Evolutionary conservation across 2,888 invertebrate species (phyloP), one percentile per base, ranked within the genome.

Genomic region (Bellardia pandia): DNA sequence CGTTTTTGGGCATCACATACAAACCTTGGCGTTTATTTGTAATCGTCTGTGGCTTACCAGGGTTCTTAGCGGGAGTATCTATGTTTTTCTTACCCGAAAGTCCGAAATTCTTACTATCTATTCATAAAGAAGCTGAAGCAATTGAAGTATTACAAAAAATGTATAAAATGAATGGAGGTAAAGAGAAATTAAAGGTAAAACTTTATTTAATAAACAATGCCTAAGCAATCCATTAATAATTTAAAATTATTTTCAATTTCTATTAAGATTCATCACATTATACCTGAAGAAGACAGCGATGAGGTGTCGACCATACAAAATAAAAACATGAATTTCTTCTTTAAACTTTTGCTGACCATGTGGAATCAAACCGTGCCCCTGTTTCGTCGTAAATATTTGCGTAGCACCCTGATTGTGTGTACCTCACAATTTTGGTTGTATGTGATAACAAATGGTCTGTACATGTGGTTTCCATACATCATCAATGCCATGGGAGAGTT

Each of bases 381-480:
- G 8, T 93, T 93, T 88, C 88, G 87, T 9, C 88, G 86, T 0
- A 90, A 91, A 69, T 91, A 92, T 85, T 84, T 92, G 48, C 89
- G 90, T 11, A 89, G 89, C 58, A 93, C 92, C 4, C 58, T 91
- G 11, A 90, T 93, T 16, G 90, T 91, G 11, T 93, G 93, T 86
- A 86, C 88, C 0, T 90, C 93, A 42, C 92, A 93, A 88, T 93
- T 93, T 85, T 91, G 91, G 83, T 88, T 92, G 53, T 92, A 91
- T 86, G 90, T 91, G 1, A 90, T 91, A 58, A 91, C 90, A 0
- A 91, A 92, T 85, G 92, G 92, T 0, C 88, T 93, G 83, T 91
- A 92, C 79, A 91, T 93, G 90, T 93, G 92, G 92, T 92, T 93
- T 69, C 93, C 93, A 0, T 92, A 92, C 48, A 92, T 93, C 16